Evolutionary conservation across 2,113 vertebrate species (phyloP).

Genomic region (Oncorhynchus tshawytscha): DNA sequence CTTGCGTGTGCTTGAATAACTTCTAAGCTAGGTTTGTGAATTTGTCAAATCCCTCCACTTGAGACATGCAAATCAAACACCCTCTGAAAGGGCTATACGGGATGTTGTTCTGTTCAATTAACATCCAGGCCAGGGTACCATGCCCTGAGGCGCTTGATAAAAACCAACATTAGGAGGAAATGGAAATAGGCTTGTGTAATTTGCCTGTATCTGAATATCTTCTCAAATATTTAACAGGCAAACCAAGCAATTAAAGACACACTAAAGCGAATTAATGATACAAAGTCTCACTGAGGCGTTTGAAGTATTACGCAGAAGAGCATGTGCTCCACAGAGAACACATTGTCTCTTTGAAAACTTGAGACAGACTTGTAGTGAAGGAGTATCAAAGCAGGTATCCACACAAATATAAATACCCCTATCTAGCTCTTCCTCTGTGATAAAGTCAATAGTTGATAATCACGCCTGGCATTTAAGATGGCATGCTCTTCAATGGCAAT

Average conservation of each 20-base stretch:
- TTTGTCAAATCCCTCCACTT: too few species aligned
- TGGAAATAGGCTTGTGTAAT: too few species aligned
- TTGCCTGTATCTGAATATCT: not conserved
- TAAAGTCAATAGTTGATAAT: slow-evolving; percentile 38
- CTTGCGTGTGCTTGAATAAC: too few species aligned
- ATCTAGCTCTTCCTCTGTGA: slow-evolving; percentile 31
- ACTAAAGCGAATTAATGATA: slow-evolving; percentile 19
- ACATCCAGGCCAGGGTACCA: not conserved
- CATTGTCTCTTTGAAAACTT: slow-evolving; percentile 55
- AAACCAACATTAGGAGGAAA: not conserved
- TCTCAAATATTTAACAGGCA: slow-evolving; percentile 35
- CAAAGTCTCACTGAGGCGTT: slow-evolving; percentile 25
- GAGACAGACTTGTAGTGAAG: slow-evolving; percentile 55
- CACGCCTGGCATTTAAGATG: slow-evolving; percentile 24
- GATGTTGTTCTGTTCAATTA: not conserved
- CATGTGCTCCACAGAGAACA: slow-evolving; percentile 40
- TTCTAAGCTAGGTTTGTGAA: too few species aligned
- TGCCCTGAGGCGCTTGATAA: not conserved
- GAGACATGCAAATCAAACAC: too few species aligned
- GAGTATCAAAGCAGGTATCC: slow-evolving; percentile 50
- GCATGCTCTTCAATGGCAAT: not conserved
- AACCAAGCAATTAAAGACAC: slow-evolving; percentile 44
- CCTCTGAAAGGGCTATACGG: too few species aligned
- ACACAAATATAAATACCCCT: slow-evolving; percentile 55
- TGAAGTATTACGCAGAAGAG: slow-evolving; percentile 33